phyloP scores from a whole-genome alignment of 1,140 invertebrate species.

The Hesperophylax magnus region DNA sequence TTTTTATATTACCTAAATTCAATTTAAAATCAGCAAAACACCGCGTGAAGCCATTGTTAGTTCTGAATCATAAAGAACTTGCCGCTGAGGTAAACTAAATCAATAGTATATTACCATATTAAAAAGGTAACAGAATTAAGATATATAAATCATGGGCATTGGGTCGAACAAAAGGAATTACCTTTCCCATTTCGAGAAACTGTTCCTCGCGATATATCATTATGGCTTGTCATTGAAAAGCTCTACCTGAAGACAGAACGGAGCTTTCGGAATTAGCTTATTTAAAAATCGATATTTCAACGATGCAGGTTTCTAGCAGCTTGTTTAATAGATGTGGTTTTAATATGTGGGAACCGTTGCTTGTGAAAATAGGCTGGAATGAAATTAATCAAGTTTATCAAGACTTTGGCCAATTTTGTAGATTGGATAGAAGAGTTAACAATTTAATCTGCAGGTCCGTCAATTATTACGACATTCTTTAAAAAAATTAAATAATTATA shows the following conservation, averaged over 20 bases:
- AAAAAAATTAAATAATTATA: too few relatives aligned
- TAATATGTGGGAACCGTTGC: not conserved
- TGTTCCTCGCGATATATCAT: constrained; percentile 51
- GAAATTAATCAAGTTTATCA: too few relatives aligned
- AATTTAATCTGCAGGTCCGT: too few relatives aligned
- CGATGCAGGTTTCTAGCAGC: not conserved
- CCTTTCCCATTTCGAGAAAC: constrained; percentile 35
- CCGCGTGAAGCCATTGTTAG: constrained; percentile 26
- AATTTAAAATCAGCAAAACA: not conserved
- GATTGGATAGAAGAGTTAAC: too few relatives aligned
- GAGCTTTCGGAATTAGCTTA: constrained; percentile 30
- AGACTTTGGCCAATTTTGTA: too few relatives aligned
- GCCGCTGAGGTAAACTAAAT: constrained; percentile 37
- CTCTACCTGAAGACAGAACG: constrained; percentile 16
- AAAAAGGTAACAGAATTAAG: constrained; percentile 40
- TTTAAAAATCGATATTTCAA: constrained; percentile 39
- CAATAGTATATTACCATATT: constrained; percentile 44
- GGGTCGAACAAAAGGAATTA: constrained; percentile 36
- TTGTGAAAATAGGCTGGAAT: too few relatives aligned
- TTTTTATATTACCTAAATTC: not conserved
- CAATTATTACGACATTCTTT: too few relatives aligned
- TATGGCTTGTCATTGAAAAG: constrained; percentile 50
- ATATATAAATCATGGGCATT: constrained; percentile 48
- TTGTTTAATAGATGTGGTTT: constrained; percentile 10
- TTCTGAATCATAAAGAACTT: constrained; percentile 4